These are phyloP conservation scores for Silurus asotus DNA, from an alignment of 2,113 vertebrate genomes.

Conservation along the genomic window DNA sequence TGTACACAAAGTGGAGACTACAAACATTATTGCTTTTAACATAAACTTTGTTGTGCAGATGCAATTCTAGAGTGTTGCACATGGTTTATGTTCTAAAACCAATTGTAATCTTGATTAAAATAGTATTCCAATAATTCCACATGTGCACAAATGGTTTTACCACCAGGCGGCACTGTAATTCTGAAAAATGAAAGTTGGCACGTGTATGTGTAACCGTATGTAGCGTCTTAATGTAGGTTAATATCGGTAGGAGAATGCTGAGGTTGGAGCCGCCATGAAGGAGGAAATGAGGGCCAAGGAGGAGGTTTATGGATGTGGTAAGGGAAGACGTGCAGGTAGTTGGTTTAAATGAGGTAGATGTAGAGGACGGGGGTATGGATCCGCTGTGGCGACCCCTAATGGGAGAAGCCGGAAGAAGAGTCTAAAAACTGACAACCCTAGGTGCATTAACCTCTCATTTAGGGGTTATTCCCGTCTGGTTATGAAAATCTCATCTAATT, in stretches of 20 bases:
- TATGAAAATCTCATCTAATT: too few relatives aligned
- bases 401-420: too few relatives aligned
- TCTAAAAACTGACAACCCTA: neutral
- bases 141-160: neutral
- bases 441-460: neutral
- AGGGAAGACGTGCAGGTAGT: too few relatives aligned
- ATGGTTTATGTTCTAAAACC: neutral
- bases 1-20: too few relatives aligned
- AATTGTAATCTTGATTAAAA: too few relatives aligned
- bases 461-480: too few relatives aligned
- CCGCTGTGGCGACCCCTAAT: too few relatives aligned
- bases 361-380: too few relatives aligned
- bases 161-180: conserved; percentile 7
- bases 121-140: neutral
- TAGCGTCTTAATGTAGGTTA: neutral
- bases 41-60: neutral
- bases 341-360: too few relatives aligned
- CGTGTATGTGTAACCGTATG: neutral
- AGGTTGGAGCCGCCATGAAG: too few relatives aligned
- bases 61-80: neutral
- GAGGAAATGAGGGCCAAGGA: too few relatives aligned
- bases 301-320: too few relatives aligned
- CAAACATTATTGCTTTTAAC: neutral
- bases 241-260: neutral
- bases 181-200: neutral